Evolutionary conservation across 2,888 invertebrate species (phyloP), one percentile per base, ranked within the genome.

Genomic region (Myathropa florea): DNA sequence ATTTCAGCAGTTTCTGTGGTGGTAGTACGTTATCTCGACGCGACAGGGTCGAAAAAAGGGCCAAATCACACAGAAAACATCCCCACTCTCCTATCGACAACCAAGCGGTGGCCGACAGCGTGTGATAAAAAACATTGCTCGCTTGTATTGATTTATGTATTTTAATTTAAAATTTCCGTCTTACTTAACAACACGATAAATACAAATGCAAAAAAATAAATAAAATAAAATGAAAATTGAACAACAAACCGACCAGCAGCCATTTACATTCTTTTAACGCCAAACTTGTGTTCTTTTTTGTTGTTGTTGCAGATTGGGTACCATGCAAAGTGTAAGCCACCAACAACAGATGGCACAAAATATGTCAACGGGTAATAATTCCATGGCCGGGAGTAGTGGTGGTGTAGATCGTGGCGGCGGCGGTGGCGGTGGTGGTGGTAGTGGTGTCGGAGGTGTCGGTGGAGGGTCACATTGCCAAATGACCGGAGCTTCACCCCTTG

Each of bases 401-500:
- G 92, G 92, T 89, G 91, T 91, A 87, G 92, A 91, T 90, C 91
- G 91, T 79, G 90, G 90, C 77, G 90, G 89, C 53, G 90, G 89
- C 53, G 89, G 90, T 65, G 88, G 89, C 28, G 89, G 90, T 10
- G 89, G 89, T 55, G 89, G 90, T 64, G 88, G 89, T 28, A 88
- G 90, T 7, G 89, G 89, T 57, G 88, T 89, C 75, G 89, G 89
- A 82, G 90, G 89, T 24, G 90, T 90, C 14, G 83, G 81, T 64
- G 94, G 94, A 89, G 95, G 95, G 84, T 93, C 93, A 84, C 95
- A 95, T 92, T 95, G 95, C 93, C 95, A 95, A 93, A 95, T 95
- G 89, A 94, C 93, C 89, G 94, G 95, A 90, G 95, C 94, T 91
- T 95, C 95, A 92, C 96, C 97, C 75, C 94, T 97, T 92, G 97